Base-by-base conservation (phyloP, 2,888 invertebrate genomes). In the Melieria picta region DNA sequence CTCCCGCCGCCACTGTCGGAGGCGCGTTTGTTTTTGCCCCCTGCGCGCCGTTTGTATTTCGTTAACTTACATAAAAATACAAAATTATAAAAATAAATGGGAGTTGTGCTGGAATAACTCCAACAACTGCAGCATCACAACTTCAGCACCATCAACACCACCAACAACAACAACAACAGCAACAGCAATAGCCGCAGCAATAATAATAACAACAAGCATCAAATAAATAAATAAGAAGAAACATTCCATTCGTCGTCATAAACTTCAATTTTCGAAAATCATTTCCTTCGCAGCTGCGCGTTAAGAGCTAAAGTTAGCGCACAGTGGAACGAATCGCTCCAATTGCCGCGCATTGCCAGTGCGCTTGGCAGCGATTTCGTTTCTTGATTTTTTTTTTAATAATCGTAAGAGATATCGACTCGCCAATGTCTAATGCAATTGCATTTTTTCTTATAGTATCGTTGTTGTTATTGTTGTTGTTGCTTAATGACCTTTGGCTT, bases 231-330 rank as follows among this genome's bases (percentile, higher is more conserved):
- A 72, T 45, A 69, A 74, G 70, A 74, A 78, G 52, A 52, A 82
- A 77, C 76, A 78, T 79, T 80, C 80, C 84, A 84, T 81, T 83
- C 82, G 80, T 80, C 82, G 80, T 82, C 84, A 83, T 83, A 84
- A 84, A 83, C 81, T 84, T 84, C 77, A 84, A 82, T 82, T 81
- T 83, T 79, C 79, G 79, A 83, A 83, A 84, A 84, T 84, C 82
- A 84, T 84, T 84, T 84, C 84, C 83, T 84, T 81, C 78, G 81
- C 84, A 84, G 84, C 83, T 83, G 84, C 81, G 77, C 75, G 75
- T 76, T 57, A 69, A 63, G 62, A 61, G 62, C 61, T 69, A 63
- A 69, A 69, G 56, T 63, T 7, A 70, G 56, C 69, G 74, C 74
- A 65, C 62, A 62, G 56, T 47, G 62, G 42, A n/a, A 13, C 55